These are phyloP conservation scores for Acleris holmiana DNA, from an alignment of 2,888 invertebrate species.

Conservation along the genomic window DNA sequence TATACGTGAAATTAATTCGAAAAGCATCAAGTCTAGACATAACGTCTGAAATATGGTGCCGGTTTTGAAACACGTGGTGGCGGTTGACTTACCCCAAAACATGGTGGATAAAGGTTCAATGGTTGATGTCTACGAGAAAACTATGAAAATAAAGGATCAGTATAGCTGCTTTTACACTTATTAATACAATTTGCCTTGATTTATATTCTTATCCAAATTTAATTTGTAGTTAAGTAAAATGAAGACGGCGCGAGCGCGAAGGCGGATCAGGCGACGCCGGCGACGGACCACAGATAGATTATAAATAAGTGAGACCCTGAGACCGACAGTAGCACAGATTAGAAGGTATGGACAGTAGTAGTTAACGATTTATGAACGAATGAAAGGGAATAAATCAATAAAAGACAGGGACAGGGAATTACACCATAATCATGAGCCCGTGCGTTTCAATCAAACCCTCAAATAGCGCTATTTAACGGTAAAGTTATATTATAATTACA, in stretches of 20 bases:
- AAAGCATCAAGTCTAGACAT: background rate
- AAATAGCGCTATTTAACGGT: too few species aligned
- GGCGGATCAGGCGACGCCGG: background rate
- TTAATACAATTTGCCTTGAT: background rate
- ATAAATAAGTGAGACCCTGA: background rate
- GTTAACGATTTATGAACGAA: too few species aligned
- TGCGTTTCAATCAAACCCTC: too few species aligned
- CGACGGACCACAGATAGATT: background rate
- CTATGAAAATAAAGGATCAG: conserved; percentile 4
- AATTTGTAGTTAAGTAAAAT: conserved; percentile 1
- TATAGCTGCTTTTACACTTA: conserved; percentile 9
- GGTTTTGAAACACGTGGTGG: conserved; percentile 70
- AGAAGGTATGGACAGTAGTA: too few species aligned
- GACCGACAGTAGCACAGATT: background rate
- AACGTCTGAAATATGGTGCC: conserved; percentile 15
- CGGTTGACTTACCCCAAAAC: conserved; percentile 78
- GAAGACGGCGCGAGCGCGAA: conserved; percentile 31
- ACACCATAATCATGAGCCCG: too few species aligned
- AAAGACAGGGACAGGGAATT: too few species aligned
- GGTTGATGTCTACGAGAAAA: conserved; percentile 12
- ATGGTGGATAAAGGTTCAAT: conserved; percentile 48
- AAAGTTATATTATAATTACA: too few species aligned
- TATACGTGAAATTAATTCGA: too few species aligned
- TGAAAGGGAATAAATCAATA: too few species aligned
- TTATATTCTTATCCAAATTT: background rate